These are phyloP conservation scores for Centroberyx gerrardi DNA, from an alignment of 2,797 vertebrate genomes.

Conservation along the genomic window DNA sequence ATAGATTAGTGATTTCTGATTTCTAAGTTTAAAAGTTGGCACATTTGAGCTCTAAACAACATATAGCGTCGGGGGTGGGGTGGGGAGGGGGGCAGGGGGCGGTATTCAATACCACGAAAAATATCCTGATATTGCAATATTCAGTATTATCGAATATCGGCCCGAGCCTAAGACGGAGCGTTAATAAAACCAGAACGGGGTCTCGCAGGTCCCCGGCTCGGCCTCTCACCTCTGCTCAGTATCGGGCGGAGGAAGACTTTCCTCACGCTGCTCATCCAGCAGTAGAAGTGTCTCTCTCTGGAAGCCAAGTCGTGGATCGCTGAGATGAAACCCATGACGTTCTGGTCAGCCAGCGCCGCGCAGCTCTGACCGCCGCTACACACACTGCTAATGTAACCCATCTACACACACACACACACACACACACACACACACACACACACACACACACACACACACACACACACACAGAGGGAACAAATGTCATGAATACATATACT, in stretches of 20 bases:
- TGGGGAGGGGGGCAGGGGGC: too few species aligned
- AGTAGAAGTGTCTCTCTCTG: slow-evolving; percentile 92
- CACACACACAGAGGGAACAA: neutral
- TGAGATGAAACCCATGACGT: slow-evolving; percentile 93
- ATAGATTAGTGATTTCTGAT: too few species aligned
- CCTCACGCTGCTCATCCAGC: slow-evolving; percentile 87
- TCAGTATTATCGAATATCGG: too few species aligned
- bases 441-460: neutral
- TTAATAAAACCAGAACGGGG: too few species aligned
- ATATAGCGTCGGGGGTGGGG: too few species aligned
- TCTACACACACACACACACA: slow-evolving; percentile 77
- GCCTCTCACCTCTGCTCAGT: slow-evolving; percentile 59
- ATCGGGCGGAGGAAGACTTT: slow-evolving; percentile 91
- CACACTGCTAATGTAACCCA: slow-evolving; percentile 93
- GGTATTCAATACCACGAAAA: too few species aligned
- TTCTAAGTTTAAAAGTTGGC: too few species aligned
- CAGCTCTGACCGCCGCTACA: slow-evolving; percentile 90
- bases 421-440: slow-evolving; percentile 22
- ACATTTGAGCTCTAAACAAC: too few species aligned
- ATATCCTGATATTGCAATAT: too few species aligned
- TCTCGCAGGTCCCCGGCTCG: too few species aligned
- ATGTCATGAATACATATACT: too few species aligned
- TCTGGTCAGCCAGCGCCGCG: slow-evolving; percentile 90
- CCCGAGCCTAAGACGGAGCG: too few species aligned
- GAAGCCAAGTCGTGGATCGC: slow-evolving; percentile 94